phyloP scores from a whole-genome alignment of 2,888 invertebrate species.

The Strigamia maritima region DNA sequence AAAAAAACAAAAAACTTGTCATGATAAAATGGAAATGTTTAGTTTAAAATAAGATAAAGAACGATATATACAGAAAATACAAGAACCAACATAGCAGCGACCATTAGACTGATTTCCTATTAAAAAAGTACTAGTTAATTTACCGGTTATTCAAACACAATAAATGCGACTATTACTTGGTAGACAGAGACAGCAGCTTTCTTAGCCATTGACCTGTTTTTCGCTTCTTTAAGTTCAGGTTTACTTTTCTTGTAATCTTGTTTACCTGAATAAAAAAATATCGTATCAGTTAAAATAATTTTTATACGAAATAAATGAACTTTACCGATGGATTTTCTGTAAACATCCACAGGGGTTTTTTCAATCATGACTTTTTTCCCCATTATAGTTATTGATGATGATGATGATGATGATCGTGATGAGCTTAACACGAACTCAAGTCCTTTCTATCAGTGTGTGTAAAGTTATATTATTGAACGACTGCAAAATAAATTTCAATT shows the following conservation, averaged over 20 bases:
- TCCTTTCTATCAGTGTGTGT: background rate
- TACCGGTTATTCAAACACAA: no score
- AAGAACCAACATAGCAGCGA: background rate
- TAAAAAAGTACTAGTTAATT: background rate
- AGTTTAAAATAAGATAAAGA: background rate
- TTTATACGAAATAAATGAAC: background rate
- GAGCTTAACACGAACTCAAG: no score
- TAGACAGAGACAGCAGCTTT: background rate
- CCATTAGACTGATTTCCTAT: background rate
- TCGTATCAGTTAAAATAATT: background rate
- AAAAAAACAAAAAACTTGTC: background rate
- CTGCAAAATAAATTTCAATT: no score
- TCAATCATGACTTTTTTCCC: background rate
- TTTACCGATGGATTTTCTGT: background rate
- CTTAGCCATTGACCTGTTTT: background rate
- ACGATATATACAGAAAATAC: background rate
- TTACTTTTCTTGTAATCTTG: constrained; percentile 13
- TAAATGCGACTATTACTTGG: background rate
- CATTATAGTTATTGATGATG: no score
- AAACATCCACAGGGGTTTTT: background rate
- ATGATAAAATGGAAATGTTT: background rate
- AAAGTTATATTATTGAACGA: background rate
- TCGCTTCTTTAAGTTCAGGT: background rate
- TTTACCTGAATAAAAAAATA: background rate
- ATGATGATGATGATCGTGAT: no score